A percentile compares a stretch with the other conserved stretches of the same genome.
Conservation (phyloP, 2,888 invertebrate species). For the Agonum fuliginosum region DNA sequence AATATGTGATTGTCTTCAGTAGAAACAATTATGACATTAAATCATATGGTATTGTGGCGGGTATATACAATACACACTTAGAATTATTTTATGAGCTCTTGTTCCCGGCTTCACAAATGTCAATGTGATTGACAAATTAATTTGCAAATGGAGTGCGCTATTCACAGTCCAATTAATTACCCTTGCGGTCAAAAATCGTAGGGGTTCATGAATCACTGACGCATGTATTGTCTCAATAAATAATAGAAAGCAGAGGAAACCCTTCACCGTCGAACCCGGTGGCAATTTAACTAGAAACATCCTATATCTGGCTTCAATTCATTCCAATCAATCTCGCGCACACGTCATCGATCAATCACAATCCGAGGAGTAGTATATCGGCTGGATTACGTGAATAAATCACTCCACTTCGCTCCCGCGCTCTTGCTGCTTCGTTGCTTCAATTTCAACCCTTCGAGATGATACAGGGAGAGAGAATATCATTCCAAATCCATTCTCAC, state of each 20-base stretch:
- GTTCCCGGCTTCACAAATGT: too few species aligned
- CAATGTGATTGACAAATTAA: constrained; percentile 19
- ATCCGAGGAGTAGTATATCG: constrained; percentile 29
- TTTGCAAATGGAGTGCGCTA: neutral
- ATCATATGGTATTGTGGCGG: too few species aligned
- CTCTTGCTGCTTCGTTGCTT: constrained; percentile 25
- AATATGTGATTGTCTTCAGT: too few species aligned
- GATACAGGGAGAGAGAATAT: too few species aligned
- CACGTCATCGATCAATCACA: constrained; percentile 49
- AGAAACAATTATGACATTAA: too few species aligned
- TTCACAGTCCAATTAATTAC: constrained; percentile 3
- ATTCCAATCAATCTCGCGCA: constrained; percentile 25
- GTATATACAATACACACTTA: neutral
- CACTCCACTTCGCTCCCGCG: constrained; percentile 11
- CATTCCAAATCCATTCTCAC: too few species aligned
- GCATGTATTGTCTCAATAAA: constrained; percentile 16
- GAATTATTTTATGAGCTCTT: neutral
- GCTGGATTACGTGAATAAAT: constrained; percentile 36
- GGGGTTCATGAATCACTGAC: neutral
- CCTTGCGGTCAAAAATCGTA: neutral
- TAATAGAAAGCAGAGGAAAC: constrained; percentile 10
- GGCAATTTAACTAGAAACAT: constrained; percentile 36
- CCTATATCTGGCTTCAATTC: constrained; percentile 39
- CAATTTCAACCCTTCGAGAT: too few species aligned
- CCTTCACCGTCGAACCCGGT: constrained; percentile 8